Evolutionary conservation across 2,113 vertebrate genomes (phyloP), one percentile per base, ranked within the genome.

Genomic region (Xiphias gladius): DNA sequence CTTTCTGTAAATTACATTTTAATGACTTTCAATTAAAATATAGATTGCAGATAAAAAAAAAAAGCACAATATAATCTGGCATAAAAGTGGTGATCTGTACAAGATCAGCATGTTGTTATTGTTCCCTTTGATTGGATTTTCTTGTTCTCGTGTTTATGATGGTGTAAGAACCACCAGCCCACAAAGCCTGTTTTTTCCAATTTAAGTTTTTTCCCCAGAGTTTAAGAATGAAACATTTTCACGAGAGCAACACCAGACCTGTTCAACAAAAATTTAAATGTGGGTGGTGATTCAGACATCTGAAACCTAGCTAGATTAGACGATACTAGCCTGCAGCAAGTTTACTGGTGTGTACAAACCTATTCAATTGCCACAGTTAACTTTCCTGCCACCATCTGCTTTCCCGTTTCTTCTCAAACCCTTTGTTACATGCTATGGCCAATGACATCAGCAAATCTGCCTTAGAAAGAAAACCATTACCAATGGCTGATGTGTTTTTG

Each of bases 101-200:
- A 46, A 54, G 41, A 46, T 41, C 52, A 52, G 32, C 26, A 30
- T 30, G 17, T 54, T 65, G 13, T n/a, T 5, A 10, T 66, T 69
- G 35, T 61, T 77, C 20, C 12, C 7, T 70, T 70, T 67, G n/a
- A 76, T 73, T 63, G 72, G 39, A 68, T 26, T 73, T n/a, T 65
- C 35, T 65, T 35, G 0, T 39, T 69, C 50, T 69, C 12, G 8
- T 41, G 64, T 2, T 55, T 11, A 35, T 76, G 37, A 5, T 41
- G n/a, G 11, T 35, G 11, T 69, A 55, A 55, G 52, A 61, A 58
- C 4, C 28, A 37, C 1, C 11, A 20, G 16, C n/a, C 19, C 20
- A 17, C 10, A 71, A 41, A 19, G 24, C 28, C 50, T 14, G 19
- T n/a, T 50, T 57, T 54, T 39, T 63, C 0, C 17, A 41, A 16